Evolutionary conservation across 2,888 invertebrate species (phyloP), one percentile per base, ranked within the genome.

Genomic region (Trissoscelio sp.): DNA sequence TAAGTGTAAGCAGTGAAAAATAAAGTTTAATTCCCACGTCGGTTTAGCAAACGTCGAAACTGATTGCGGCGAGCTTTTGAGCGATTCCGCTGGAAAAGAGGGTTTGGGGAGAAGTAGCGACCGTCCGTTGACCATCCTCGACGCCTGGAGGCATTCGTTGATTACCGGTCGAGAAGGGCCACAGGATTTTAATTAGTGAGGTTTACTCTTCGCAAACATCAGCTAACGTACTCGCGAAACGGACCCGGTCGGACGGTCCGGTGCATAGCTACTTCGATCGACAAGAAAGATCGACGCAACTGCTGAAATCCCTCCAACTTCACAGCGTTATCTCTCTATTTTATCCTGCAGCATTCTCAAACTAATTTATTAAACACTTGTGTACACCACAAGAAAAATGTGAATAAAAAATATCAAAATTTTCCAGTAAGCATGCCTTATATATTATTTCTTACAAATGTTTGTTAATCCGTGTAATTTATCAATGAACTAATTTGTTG

Each of bases 161-260:
- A 91, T 91, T 90, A 89, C 89, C 86, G 86, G 82, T 85, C 87
- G 84, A 86, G 86, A 83, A 87, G 87, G 85, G 87, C 88, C 88
- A 84, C 86, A 79, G 88, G 89, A 91, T 91, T 91, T 91, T 91
- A 91, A 91, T 91, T 91, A 91, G 88, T 86, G 82, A 83, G 86
- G 90, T 91, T 91, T 91, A 85, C 91, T 87, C 87, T 84, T 85
- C 85, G 89, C 89, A 91, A 91, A 91, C 90, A 91, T 84, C 79
- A 83, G 67, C 84, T 85, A 84, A 87, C 87, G 82, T 83, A 85
- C 86, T 82, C 84, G 78, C 81, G 81, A 70, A 84, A 66, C 64
- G 48, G 34, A 67, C 55, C 74, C 44, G 55, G 66, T 78, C 69
- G 70, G 82, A 81, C 81, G 70, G 73, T 80, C 62, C 51, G 70